Evolutionary conservation across 2,888 invertebrate species (phyloP).

Genomic region (Xanthorhoe designata): DNA sequence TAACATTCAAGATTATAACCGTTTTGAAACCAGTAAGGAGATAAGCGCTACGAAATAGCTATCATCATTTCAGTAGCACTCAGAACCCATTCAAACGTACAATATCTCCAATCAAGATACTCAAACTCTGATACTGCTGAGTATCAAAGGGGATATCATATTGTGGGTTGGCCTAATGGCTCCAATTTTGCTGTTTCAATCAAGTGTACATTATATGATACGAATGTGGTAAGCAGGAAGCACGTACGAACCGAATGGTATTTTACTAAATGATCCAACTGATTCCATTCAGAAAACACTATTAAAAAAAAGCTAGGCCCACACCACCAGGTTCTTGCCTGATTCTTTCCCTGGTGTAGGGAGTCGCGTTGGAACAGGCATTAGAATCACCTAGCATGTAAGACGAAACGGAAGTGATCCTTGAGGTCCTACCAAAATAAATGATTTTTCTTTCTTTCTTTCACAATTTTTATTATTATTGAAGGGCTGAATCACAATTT

Average conservation of each 20-base stretch:
- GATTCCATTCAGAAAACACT: background rate
- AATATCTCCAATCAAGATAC: conserved; percentile 66
- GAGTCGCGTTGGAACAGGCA: too few relatives aligned
- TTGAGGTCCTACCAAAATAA: too few relatives aligned
- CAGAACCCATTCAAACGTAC: conserved; percentile 54
- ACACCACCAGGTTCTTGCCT: too few relatives aligned
- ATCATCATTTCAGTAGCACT: conserved; percentile 22
- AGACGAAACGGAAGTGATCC: too few relatives aligned
- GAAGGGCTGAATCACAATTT: too few relatives aligned
- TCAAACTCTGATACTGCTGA: conserved; percentile 51
- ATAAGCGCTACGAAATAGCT: conserved; percentile 22
- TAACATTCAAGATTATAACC: conserved; percentile 1
- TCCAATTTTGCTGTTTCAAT: conserved; percentile 69
- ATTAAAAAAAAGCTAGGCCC: too few relatives aligned
- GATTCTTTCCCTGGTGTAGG: too few relatives aligned
- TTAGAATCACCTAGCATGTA: too few relatives aligned
- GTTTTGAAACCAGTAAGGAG: conserved; percentile 7
- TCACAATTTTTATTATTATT: too few relatives aligned
- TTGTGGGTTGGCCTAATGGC: conserved; percentile 57
- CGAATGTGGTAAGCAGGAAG: conserved; percentile 34
- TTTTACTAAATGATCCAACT: background rate
- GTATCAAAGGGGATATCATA: conserved; percentile 53
- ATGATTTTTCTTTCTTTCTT: too few relatives aligned
- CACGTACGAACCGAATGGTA: background rate
- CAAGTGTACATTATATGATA: conserved; percentile 60